phyloP scores from a whole-genome alignment of 2,888 invertebrate species.

The Sialis lutaria region DNA sequence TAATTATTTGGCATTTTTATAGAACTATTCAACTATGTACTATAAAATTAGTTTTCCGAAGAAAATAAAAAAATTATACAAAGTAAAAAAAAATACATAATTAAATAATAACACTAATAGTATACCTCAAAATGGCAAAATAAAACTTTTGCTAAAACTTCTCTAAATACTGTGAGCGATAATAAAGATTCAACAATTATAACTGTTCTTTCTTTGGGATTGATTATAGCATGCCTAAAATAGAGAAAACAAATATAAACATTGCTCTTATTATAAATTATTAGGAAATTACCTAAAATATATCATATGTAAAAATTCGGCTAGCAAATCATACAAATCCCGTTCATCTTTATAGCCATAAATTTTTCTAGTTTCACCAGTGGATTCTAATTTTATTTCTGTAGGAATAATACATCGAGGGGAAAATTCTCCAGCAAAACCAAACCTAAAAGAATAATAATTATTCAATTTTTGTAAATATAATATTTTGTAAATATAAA shows the following conservation, averaged over 20 bases:
- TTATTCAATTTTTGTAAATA: constrained; percentile 7
- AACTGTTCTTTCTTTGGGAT: constrained; percentile 83
- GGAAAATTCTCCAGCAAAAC: constrained; percentile 76
- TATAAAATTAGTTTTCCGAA: background rate
- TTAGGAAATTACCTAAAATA: constrained; percentile 58
- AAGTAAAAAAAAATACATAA: too few relatives aligned
- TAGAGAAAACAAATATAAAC: constrained; percentile 6
- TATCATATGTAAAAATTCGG: constrained; percentile 71
- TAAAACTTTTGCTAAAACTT: constrained; percentile 79
- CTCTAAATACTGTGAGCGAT: constrained; percentile 62
- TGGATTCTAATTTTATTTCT: constrained; percentile 48
- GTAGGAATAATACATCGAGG: constrained; percentile 78
- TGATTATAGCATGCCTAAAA: constrained; percentile 68
- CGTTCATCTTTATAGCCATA: constrained; percentile 43
- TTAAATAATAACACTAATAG: background rate
- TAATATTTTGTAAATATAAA: background rate
- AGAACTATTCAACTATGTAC: background rate
- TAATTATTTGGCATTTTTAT: constrained; percentile 1
- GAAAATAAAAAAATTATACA: too few relatives aligned
- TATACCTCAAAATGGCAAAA: constrained; percentile 81
- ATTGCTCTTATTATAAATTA: background rate
- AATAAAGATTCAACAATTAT: constrained; percentile 84
- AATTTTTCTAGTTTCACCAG: constrained; percentile 39
- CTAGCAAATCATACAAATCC: constrained; percentile 68
- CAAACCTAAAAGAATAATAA: constrained; percentile 44